Base-by-base conservation (phyloP, 2,113 vertebrate species). In the Protomyctophum bolini region DNA sequence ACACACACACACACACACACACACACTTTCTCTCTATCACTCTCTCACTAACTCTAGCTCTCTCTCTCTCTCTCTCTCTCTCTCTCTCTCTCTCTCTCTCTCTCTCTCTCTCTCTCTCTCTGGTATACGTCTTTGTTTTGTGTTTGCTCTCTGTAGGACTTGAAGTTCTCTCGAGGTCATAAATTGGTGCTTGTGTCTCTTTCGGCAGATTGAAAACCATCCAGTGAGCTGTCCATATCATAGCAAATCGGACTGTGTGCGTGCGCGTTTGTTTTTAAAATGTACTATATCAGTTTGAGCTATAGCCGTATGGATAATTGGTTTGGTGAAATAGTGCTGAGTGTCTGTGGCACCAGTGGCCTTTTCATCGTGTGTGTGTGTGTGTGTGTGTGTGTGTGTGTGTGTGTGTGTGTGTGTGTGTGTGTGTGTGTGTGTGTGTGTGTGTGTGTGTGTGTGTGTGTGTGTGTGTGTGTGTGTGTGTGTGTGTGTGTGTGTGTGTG, bases 251-350 rank as follows among this genome's bases (percentile, higher is more conserved):
- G 78, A 83, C 75, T 86, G 86, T 72, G 79, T 69, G 33, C 52
- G 72, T 72, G 72, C 70, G 76, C 76, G 47, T 87, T 64, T 84
- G 66, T 87, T 85, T 90, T 86, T 88, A 88, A 89, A 90, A 89
- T 88, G 81, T 83, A 86, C 85, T 91, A 87, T 87, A 90, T 90
- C 89, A 90, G 70, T 90, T 91, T 91, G 90, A 91, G 89, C 83
- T 91, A 91, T 91, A 86, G 90, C 87, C 83, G 77, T 90, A 85
- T 89, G 89, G 90, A 91, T 91, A 91, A 91, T 91, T 91, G 90
- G 89, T 91, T 90, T 91, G 90, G 86, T 91, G 90, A 91, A 91
- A 91, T 91, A 91, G 88, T 91, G 90, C 90, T 91, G 88, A 87
- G 87, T 88, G 87, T 90, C 81, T 88, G 82, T 87, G 84, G 87